A percentile compares a stretch with the other conserved stretches of the same genome.
phyloP scores from a whole-genome alignment of 2,888 invertebrate genomes.

The Lasioglossum zephyrum region DNA sequence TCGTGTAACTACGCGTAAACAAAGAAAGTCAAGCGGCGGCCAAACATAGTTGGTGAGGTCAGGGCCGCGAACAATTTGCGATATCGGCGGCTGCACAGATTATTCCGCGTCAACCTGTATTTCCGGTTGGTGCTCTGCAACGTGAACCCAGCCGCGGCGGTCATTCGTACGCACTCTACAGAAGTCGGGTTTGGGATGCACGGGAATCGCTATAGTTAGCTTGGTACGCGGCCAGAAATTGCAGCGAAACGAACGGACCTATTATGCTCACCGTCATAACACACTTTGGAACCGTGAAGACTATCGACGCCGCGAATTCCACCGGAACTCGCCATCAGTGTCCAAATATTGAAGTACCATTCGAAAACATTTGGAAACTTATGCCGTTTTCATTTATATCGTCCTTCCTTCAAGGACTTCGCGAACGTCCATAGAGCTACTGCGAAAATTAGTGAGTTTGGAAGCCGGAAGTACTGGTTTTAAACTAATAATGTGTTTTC shows the following conservation, averaged over 20 bases:
- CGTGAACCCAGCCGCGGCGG: slow-evolving; percentile 63
- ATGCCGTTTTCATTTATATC: neutral
- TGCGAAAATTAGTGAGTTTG: neutral
- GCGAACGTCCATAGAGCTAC: neutral
- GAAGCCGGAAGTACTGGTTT: no score
- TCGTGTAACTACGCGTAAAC: neutral
- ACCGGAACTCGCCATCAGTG: neutral
- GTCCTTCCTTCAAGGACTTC: neutral
- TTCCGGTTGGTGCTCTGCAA: slow-evolving; percentile 53
- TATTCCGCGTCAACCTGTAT: slow-evolving; percentile 49
- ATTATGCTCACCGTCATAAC: slow-evolving; percentile 60
- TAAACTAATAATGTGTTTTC: no score
- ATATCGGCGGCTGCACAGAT: slow-evolving; percentile 40
- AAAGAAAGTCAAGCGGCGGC: neutral
- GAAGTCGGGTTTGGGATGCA: slow-evolving; percentile 59
- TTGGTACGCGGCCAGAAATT: slow-evolving; percentile 74
- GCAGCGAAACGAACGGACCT: slow-evolving; percentile 63
- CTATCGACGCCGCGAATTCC: slow-evolving; percentile 10
- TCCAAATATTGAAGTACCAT: neutral
- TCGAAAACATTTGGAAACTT: neutral
- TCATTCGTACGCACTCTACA: slow-evolving; percentile 58
- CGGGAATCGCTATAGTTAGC: slow-evolving; percentile 75
- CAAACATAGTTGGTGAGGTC: slow-evolving; percentile 48
- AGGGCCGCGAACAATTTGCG: slow-evolving; percentile 56
- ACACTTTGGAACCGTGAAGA: slow-evolving; percentile 42